Evolutionary conservation across 2,797 vertebrate genomes (phyloP).

Genomic region (Neosilurus hyrtlii): DNA sequence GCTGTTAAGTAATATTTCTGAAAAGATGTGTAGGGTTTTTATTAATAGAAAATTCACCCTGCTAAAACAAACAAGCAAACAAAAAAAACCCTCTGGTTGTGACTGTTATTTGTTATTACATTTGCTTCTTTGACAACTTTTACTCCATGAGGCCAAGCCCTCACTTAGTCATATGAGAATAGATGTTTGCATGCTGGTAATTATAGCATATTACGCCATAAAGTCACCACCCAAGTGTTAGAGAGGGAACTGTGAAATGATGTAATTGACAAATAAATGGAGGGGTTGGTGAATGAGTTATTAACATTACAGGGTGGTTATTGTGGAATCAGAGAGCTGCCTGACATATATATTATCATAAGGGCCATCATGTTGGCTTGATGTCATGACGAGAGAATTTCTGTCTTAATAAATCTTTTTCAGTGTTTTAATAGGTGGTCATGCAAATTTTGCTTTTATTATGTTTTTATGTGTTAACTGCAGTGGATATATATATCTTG

Average conservation of each 20-base stretch:
- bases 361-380: conserved; percentile 40
- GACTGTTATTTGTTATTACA: not conserved
- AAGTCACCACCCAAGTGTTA: conserved; percentile 39
- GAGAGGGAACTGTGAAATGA: conserved; percentile 35
- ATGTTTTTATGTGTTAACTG: not conserved
- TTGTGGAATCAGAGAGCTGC: conserved; percentile 38
- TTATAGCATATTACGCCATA: conserved; percentile 14
- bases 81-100: not conserved
- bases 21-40: not conserved
- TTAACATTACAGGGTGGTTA: conserved; percentile 44
- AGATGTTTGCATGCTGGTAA: conserved; percentile 9
- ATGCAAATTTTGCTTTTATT: not conserved
- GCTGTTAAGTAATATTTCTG: not conserved
- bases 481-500: not conserved
- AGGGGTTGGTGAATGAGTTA: conserved; percentile 50
- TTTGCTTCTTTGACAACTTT: conserved; percentile 9
- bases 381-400: conserved; percentile 12
- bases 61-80: not conserved
- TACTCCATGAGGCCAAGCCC: not conserved
- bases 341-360: conserved; percentile 60
- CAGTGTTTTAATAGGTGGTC: not conserved
- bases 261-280: conserved; percentile 47
- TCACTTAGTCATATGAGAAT: conserved; percentile 14
- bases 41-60: not conserved
- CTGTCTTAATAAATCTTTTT: not conserved